Evolutionary conservation across 2,888 invertebrate genomes (phyloP).

Genomic region (Glomeris marginata): DNA sequence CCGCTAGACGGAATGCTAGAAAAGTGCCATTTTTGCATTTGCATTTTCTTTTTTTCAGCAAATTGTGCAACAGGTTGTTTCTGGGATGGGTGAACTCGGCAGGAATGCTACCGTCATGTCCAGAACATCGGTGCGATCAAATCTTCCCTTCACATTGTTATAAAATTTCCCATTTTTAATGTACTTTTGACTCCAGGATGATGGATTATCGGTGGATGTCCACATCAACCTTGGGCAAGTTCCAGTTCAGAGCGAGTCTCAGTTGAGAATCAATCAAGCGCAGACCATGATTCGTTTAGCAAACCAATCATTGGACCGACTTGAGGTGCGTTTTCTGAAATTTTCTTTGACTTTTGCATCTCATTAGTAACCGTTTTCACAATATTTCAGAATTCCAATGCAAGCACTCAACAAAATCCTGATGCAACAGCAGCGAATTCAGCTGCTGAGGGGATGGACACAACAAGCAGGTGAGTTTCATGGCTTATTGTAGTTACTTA

Average conservation of each 20-base stretch:
- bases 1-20: too few species aligned
- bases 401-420: neutral
- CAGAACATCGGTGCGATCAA: conserved; percentile 22
- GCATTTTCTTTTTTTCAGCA: conserved; percentile 21
- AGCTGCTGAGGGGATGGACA: neutral
- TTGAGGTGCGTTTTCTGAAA: conserved; percentile 19
- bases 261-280: conserved; percentile 24
- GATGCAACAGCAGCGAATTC: neutral
- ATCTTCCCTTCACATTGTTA: neutral
- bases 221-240: conserved; percentile 29
- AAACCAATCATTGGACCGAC: conserved; percentile 22
- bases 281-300: conserved; percentile 25
- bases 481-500: too few species aligned
- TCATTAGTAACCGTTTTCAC: neutral
- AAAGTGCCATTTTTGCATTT: neutral
- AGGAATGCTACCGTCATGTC: conserved; percentile 29
- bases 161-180: neutral
- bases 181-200: conserved; percentile 21
- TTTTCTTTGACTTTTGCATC: neutral
- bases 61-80: conserved; percentile 29
- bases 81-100: conserved; percentile 30
- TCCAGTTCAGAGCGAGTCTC: conserved; percentile 22
- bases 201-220: conserved; percentile 31
- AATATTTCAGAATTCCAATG: neutral
- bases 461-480: too few species aligned